Conservation (phyloP, 2,797 vertebrate genomes). For the Myioborus miniatus region DNA sequence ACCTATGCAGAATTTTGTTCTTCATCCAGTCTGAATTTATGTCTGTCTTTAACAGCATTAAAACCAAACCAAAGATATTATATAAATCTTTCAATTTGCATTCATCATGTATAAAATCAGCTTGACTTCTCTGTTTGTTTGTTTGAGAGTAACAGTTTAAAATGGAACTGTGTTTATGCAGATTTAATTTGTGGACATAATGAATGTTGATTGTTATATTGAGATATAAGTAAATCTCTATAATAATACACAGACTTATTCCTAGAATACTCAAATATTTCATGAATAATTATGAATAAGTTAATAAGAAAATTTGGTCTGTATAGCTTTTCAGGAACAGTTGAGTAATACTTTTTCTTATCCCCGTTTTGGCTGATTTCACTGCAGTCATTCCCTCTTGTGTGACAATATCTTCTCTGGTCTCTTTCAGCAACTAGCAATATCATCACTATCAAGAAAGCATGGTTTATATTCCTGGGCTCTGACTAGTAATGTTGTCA, state of each 20-base stretch:
- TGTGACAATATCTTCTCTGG: neutral
- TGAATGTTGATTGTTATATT: neutral
- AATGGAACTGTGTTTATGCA: neutral
- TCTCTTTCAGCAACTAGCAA: neutral
- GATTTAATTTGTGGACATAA: neutral
- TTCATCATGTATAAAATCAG: neutral
- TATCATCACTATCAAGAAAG: neutral
- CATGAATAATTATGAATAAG: neutral
- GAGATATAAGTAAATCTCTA: neutral
- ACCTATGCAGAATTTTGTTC: neutral
- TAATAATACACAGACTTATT: neutral
- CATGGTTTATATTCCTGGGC: neutral
- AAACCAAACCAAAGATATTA: neutral
- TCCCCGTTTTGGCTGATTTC: neutral
- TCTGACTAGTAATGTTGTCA: neutral
- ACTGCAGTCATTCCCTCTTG: neutral
- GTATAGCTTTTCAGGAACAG: neutral
- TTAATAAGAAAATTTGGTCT: neutral
- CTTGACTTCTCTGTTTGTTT: neutral
- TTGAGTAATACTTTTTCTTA: neutral
- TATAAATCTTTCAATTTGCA: neutral
- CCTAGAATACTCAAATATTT: neutral
- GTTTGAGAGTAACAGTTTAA: neutral
- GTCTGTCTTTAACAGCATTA: neutral
- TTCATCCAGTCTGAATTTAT: neutral